Base-by-base conservation (phyloP, 2,797 vertebrate species). In the Yasuhikotakia modesta region DNA sequence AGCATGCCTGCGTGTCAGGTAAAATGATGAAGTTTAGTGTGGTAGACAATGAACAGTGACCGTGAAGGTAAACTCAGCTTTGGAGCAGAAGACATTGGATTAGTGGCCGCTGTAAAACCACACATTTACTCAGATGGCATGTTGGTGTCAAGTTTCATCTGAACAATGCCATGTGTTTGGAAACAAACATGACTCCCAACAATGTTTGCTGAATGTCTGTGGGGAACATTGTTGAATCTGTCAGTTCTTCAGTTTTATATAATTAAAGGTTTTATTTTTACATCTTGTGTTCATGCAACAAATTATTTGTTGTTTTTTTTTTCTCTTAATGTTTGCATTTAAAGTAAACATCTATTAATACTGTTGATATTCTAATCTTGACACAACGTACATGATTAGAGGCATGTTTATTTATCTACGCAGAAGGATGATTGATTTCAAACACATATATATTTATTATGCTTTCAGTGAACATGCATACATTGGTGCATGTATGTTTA, bases 121-220 rank as follows among this genome's bases (percentile, higher is more conserved):
- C 66, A 60, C 53, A 89, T 90, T 85, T 80, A 87, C 91, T 93
- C 93, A 94, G 93, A 88, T 91, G 90, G 90, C 90, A 88, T 76
- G 75, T 87, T 80, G 85, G 89, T 90, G 90, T 93, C 91, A 86
- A 84, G 82, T 93, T 93, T 92, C 92, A 93, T 90, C 91, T 82
- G 86, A 91, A 93, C 93, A 95, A 94, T 91, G 92, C 91, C 91
- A 92, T 90, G 90, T 91, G 87, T 91, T 92, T 88, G 83, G 90
- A 93, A 93, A 93, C 90, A 91, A 93, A 92, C 91, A 84, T 90
- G 87, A 85, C 90, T 87, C 63, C 69, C 78, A 53, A 74, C 73
- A 81, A 82, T 78, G 48, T 79, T 70, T 67, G 63, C 73, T 77
- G 53, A 69, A 58, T 74, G 27, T 78, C 71, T 73, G 57, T 67